Base-by-base conservation (phyloP, 2,797 vertebrate genomes). In the Anguilla pacifica region DNA sequence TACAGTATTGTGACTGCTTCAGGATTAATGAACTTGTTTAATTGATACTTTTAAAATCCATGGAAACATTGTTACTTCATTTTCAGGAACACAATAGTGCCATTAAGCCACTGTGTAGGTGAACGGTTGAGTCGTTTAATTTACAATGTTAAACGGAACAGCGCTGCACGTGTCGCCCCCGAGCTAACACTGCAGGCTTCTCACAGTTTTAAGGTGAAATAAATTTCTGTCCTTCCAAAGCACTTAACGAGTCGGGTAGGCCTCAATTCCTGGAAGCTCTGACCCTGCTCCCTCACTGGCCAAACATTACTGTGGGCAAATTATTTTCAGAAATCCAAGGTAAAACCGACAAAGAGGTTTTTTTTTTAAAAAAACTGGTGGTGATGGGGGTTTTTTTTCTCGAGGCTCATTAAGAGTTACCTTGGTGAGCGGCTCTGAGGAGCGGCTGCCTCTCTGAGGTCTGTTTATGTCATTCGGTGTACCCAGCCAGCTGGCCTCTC, bases 381-480 rank as follows among this genome's bases (percentile, higher is more conserved):
- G 31, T 46, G 4, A 22, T n/a, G 35, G 15, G 35, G 13, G 11
- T 81, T 46, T 83, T 83, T 28, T 25, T n/a, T 2, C 9, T 83
- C 6, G 35, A 22, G 35, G 28, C 35, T 77, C 72, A 77, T 83
- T 83, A 84, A 84, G 55, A 17, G 28, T 59, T 22, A 84, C 53
- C 46, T 39, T 64, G 51, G 59, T 85, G 57, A 61, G 49, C 46
- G 2, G 57, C 57, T 85, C 17, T 9, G 43, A 35, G 35, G 91
- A 87, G 86, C 89, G 90, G 92, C 90, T 91, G 92, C 92, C 93
- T 88, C 89, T 91, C 92, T 91, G 93, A 91, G 90, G 85, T 87
- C 91, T 85, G 89, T 91, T 92, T 95, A 87, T 93, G 94, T 95
- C 94, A 94, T 94, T 95, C 93, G 94, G 91, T 87, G 86, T 89